These are phyloP conservation scores for Drosophila meridiana DNA, from an alignment of 2,888 invertebrate species.

Conservation along the genomic window DNA sequence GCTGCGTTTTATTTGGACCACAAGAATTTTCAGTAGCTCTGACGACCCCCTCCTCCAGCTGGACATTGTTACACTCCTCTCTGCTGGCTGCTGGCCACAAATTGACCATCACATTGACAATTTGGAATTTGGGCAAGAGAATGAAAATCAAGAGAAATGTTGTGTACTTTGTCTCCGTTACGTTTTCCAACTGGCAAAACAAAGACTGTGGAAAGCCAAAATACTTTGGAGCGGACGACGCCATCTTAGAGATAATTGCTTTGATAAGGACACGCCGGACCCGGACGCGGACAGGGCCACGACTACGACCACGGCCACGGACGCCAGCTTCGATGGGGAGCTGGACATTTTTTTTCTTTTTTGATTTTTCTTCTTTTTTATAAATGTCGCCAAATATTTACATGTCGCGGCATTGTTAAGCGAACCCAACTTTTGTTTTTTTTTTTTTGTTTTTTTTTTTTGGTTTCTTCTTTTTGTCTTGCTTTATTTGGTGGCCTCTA, in stretches of 20 bases:
- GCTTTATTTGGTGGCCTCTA: conserved; percentile 22
- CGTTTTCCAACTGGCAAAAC: conserved; percentile 68
- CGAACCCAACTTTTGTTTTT: conserved; percentile 27
- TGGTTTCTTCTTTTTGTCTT: conserved; percentile 8
- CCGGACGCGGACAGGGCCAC: conserved; percentile 7
- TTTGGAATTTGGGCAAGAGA: conserved; percentile 60
- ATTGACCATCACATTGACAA: conserved; percentile 72
- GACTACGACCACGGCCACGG: conserved; percentile 1
- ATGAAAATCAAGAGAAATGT: conserved; percentile 69
- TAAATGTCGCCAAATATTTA: conserved; percentile 79
- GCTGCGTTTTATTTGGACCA: neutral
- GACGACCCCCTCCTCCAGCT: neutral
- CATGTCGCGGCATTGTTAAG: conserved; percentile 74
- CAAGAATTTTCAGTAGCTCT: neutral
- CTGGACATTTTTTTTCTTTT: conserved; percentile 22
- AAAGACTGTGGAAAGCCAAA: conserved; percentile 45
- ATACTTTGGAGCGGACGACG: conserved; percentile 31
- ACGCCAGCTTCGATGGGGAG: conserved; percentile 2
- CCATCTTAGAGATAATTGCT: conserved; percentile 78
- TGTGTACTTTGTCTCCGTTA: conserved; percentile 75
- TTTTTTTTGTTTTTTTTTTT: conserved; percentile 1
- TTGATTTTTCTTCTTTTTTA: conserved; percentile 36
- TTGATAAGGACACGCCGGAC: conserved; percentile 66
- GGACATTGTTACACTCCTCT: neutral
- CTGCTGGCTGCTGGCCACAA: conserved; percentile 44